Base-by-base conservation (phyloP, 2,888 invertebrate species). In the Rhagophthalmus giganteus region DNA sequence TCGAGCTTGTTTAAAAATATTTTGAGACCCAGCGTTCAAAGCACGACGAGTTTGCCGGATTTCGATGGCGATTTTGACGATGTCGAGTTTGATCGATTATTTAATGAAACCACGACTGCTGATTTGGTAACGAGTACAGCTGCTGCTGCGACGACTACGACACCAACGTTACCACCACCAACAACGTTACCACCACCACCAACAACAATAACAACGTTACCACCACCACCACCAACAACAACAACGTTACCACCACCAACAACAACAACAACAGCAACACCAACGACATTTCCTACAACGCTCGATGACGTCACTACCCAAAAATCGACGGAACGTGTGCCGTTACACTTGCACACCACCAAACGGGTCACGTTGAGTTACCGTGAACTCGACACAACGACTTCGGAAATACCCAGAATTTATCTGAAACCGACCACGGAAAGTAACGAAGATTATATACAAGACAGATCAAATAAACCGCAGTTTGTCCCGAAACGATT, bases 401-500 rank as follows among this genome's bases (percentile, higher is more conserved):
- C n/a, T n/a, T n/a, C n/a, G n/a, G n/a, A n/a, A n/a, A n/a, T n/a
- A n/a, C n/a, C n/a, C n/a, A n/a, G n/a, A n/a, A n/a, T n/a, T n/a
- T n/a, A n/a, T n/a, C n/a, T n/a, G n/a, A n/a, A n/a, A n/a, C n/a
- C n/a, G n/a, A n/a, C 15, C 9, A 2, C 13, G 14, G 15, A 15
- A 9, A 9, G 15, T 14, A 15, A n/a, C n/a, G 32, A 15, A 15
- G 32, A 9, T n/a, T 13, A 32, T n/a, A 15, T n/a, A 12, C 13
- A 7, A 4, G 9, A 9, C 3, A 34, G 65, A 1, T 64, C 66
- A 37, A 37, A 32, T 30, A 30, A 14, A 27, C 14, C 13, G 1
- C 44, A 44, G 24, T 20, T 24, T 11, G 32, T 42, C 2, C 24
- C 42, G 6, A 32, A 26, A 15, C 33, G 28, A 2, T 25, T 9